Conservation (phyloP, 2,888 invertebrate genomes). For the Orchesella flavescens region DNA sequence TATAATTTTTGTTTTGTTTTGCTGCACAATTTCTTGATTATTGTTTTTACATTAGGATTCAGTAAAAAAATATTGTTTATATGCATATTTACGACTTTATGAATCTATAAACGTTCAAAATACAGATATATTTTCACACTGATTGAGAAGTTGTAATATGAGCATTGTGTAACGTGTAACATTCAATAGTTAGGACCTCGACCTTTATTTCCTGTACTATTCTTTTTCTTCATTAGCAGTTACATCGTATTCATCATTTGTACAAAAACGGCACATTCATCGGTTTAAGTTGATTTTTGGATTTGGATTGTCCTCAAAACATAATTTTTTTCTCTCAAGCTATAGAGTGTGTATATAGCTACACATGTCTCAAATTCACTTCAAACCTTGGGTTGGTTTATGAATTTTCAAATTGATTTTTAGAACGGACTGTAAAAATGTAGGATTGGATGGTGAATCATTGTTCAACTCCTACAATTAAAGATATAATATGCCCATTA, state of each 20-base stretch:
- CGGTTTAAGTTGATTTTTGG: background rate
- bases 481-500: too few relatives aligned
- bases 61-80: background rate
- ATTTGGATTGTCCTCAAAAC: conserved; percentile 21
- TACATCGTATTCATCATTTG: too few relatives aligned
- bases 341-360: too few relatives aligned
- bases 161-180: background rate
- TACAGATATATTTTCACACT: background rate
- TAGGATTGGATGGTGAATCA: too few relatives aligned
- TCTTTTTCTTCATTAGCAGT: background rate
- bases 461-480: too few relatives aligned
- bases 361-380: background rate
- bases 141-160: background rate
- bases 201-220: conserved; percentile 36
- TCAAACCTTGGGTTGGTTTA: conserved; percentile 1
- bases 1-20: background rate
- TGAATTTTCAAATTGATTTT: background rate
- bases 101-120: background rate
- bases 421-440: background rate
- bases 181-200: conserved; percentile 3
- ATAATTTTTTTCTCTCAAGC: background rate
- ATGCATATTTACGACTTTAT: background rate
- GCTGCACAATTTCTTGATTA: background rate
- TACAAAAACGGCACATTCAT: background rate
- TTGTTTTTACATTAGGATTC: background rate